phyloP scores from a whole-genome alignment of 2,113 vertebrate genomes.

The Oncorhynchus nerka region DNA sequence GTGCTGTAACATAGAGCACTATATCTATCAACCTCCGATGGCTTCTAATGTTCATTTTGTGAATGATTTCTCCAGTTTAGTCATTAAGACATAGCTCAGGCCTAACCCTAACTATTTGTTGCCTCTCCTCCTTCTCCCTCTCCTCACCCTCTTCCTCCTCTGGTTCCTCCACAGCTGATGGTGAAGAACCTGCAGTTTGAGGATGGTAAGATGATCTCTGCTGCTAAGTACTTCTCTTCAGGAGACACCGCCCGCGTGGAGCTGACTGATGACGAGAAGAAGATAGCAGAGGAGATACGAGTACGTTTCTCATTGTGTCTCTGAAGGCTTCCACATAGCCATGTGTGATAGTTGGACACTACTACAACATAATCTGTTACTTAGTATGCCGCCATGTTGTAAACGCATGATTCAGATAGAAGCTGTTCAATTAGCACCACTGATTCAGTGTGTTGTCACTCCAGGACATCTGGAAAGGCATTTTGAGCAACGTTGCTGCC shows the following conservation, averaged over 20 bases:
- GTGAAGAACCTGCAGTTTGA: constrained; percentile 86
- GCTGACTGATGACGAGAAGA: constrained; percentile 76
- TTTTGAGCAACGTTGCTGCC: constrained; percentile 75
- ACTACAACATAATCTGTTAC: too few relatives aligned
- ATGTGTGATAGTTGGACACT: too few relatives aligned
- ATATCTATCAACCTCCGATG: too few relatives aligned
- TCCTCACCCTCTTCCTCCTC: neutral
- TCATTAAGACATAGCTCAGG: neutral
- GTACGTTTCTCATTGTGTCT: constrained; percentile 40
- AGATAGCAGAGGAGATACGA: constrained; percentile 74
- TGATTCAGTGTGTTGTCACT: constrained; percentile 1
- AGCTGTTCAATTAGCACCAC: neutral
- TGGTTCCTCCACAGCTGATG: constrained; percentile 66
- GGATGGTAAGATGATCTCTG: constrained; percentile 84
- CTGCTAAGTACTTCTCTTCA: constrained; percentile 79
- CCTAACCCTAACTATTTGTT: neutral
- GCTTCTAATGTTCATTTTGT: too few relatives aligned
- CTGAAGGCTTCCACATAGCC: too few relatives aligned
- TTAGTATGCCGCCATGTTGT: neutral
- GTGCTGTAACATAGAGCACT: too few relatives aligned
- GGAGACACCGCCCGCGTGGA: constrained; percentile 73
- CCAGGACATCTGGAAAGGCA: constrained; percentile 80
- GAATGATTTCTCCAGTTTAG: too few relatives aligned
- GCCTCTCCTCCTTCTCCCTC: neutral
- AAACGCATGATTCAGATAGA: neutral